A percentile compares a stretch with the other conserved stretches of the same genome.
These are phyloP conservation scores for Holotrichia oblita DNA, from an alignment of 1,140 invertebrate species.

Conservation along the genomic window DNA sequence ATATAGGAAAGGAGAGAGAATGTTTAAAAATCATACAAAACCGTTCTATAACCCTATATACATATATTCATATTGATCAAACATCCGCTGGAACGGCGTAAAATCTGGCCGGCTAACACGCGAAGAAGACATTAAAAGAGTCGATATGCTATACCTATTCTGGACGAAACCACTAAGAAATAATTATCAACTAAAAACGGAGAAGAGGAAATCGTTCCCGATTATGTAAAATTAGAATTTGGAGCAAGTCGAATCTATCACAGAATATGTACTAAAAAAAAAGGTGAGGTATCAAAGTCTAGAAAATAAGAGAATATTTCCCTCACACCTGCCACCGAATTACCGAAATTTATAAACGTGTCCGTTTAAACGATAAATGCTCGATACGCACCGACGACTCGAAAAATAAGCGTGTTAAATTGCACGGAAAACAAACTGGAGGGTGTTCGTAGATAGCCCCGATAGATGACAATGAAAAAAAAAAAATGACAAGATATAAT, in stretches of 20 bases:
- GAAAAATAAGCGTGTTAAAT: neutral
- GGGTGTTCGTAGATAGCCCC: neutral
- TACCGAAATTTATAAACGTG: neutral
- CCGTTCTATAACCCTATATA: too few relatives aligned
- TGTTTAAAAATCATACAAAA: too few relatives aligned
- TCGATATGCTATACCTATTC: neutral
- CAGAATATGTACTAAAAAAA: too few relatives aligned
- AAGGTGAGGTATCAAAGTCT: too few relatives aligned
- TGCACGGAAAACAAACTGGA: neutral
- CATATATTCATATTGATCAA: neutral
- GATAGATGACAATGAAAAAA: neutral
- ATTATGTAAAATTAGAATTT: too few relatives aligned
- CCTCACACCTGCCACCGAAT: neutral
- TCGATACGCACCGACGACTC: neutral
- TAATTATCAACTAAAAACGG: neutral
- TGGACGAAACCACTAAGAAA: neutral
- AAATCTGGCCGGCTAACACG: neutral
- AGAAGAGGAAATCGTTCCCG: too few relatives aligned
- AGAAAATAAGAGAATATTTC: neutral
- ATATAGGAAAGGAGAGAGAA: too few relatives aligned
- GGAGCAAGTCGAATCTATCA: too few relatives aligned
- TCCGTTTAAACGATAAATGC: neutral
- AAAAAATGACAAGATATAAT: too few relatives aligned
- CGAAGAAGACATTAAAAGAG: slow-evolving; percentile 20
- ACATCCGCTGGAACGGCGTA: neutral